These are phyloP conservation scores for Coelinius sp. DNA, from an alignment of 2,888 invertebrate genomes.

Conservation along the genomic window DNA sequence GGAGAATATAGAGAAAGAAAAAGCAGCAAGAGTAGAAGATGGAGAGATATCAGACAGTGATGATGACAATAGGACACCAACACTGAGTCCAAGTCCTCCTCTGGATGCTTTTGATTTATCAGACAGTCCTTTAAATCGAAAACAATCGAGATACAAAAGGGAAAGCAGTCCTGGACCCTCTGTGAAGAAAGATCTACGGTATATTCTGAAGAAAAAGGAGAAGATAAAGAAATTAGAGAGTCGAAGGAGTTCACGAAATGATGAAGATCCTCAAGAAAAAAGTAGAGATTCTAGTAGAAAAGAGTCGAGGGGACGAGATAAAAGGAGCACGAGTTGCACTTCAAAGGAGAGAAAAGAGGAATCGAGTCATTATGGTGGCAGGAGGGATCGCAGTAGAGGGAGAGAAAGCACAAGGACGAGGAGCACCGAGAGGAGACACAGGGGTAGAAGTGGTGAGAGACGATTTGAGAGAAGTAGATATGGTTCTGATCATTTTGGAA, in stretches of 20 bases:
- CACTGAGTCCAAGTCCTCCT: slow-evolving; percentile 62
- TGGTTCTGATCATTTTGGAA: slow-evolving; percentile 38
- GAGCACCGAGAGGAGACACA: slow-evolving; percentile 50
- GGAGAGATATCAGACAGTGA: slow-evolving; percentile 74
- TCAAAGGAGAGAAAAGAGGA: slow-evolving; percentile 53
- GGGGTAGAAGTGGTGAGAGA: slow-evolving; percentile 52
- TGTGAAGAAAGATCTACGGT: slow-evolving; percentile 61
- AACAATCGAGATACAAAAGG: slow-evolving; percentile 49
- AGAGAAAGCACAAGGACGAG: slow-evolving; percentile 46
- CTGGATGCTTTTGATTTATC: slow-evolving; percentile 36
- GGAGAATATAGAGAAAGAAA: slow-evolving; percentile 76
- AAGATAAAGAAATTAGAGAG: slow-evolving; percentile 58
- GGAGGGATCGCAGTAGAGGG: slow-evolving; percentile 53
- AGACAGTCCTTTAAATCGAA: slow-evolving; percentile 45
- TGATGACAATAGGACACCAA: slow-evolving; percentile 60
- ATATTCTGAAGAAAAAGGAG: slow-evolving; percentile 57
- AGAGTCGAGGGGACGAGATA: slow-evolving; percentile 52
- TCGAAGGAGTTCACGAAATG: slow-evolving; percentile 42
- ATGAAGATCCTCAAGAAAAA: slow-evolving; percentile 51
- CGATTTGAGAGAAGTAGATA: slow-evolving; percentile 47
- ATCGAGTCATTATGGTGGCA: slow-evolving; percentile 48
- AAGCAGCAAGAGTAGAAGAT: slow-evolving; percentile 77
- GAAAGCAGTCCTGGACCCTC: slow-evolving; percentile 51
- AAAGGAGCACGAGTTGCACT: slow-evolving; percentile 54
- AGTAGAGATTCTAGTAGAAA: slow-evolving; percentile 42